A percentile compares a stretch with the other conserved stretches of the same genome.
Evolutionary conservation across 2,113 vertebrate species (phyloP).

Genomic region (Scytalopus superciliaris): DNA sequence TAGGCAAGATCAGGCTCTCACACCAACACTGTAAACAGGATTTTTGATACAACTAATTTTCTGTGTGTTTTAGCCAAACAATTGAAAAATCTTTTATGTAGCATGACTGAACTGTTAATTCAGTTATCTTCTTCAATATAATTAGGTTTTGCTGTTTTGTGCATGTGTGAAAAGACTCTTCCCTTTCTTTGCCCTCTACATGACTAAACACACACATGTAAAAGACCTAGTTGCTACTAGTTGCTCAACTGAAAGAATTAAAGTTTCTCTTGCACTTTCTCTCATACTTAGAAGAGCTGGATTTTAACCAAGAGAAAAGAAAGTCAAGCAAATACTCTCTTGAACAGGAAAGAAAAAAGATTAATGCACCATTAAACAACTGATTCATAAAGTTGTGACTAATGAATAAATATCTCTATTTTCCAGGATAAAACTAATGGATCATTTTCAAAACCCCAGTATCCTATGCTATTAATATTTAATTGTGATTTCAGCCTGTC

Average conservation of each 20-base stretch:
- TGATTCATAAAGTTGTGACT: conserved; percentile 16
- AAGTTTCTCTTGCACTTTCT: background rate
- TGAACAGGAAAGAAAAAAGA: background rate
- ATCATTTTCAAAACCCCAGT: background rate
- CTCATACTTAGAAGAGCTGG: background rate
- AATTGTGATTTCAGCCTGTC: background rate
- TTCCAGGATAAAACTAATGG: conserved; percentile 26
- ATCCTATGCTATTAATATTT: conserved; percentile 23
- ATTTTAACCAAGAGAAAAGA: background rate
- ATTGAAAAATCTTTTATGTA: background rate
- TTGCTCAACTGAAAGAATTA: background rate
- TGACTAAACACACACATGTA: background rate
- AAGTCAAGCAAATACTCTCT: background rate
- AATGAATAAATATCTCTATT: conserved; percentile 32
- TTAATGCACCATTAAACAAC: conserved; percentile 12
- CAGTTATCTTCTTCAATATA: background rate
- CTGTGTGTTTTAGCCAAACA: background rate
- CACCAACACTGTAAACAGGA: background rate
- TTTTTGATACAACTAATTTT: background rate
- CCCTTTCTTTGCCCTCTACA: background rate
- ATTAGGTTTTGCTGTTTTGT: background rate
- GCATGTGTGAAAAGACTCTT: background rate
- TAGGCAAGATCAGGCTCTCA: background rate
- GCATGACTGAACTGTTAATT: background rate
- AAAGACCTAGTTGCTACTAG: background rate